Evolutionary conservation across 1,140 invertebrate genomes (phyloP).

Genomic region (Mizuhopecten yessoensis): DNA sequence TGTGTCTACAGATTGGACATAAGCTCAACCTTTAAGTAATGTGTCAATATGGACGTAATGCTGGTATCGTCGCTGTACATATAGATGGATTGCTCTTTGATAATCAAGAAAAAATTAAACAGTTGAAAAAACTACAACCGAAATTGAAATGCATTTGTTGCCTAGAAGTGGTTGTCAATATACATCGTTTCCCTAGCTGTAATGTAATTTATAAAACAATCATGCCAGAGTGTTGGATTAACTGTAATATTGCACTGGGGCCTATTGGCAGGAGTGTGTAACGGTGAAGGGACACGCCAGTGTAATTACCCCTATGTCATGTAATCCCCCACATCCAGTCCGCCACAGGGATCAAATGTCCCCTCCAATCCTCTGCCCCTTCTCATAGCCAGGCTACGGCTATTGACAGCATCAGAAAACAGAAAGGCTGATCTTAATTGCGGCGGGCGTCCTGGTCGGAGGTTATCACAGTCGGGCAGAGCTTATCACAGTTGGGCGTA

Average conservation of each 20-base stretch:
- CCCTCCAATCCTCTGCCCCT: neutral
- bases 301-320: neutral
- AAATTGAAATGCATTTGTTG: neutral
- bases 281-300: neutral
- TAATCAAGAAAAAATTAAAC: too few species aligned
- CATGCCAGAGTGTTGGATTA: neutral
- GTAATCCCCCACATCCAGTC: neutral
- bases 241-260: neutral
- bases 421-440: conserved; percentile 4
- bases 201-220: conserved; percentile 29
- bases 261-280: neutral
- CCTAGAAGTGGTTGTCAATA: neutral
- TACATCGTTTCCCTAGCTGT: neutral
- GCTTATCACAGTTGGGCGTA: neutral
- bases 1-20: neutral
- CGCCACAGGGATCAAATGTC: neutral
- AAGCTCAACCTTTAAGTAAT: neutral
- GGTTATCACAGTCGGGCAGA: neutral
- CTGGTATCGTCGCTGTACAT: too few species aligned
- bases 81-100: too few species aligned
- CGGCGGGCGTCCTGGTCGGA: neutral
- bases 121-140: too few species aligned
- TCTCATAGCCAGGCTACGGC: neutral
- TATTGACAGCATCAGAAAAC: neutral
- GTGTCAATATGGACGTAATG: too few species aligned